Conservation (phyloP, 2,113 vertebrate species). For the Pangasianodon hypophthalmus region DNA sequence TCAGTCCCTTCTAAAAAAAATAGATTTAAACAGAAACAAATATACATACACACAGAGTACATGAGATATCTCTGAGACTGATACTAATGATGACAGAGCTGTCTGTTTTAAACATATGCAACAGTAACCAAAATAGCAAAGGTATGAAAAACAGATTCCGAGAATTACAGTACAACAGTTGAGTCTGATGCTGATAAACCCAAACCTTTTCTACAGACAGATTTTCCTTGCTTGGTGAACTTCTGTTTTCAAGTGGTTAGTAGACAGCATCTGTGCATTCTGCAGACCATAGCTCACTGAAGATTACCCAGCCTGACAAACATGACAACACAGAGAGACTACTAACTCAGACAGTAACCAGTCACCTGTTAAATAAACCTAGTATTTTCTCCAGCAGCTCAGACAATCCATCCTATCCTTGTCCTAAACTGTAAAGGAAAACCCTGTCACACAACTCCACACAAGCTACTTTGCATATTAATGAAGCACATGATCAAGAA, state of each 20-base stretch:
- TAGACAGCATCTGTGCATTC: too few species aligned
- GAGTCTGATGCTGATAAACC: not conserved
- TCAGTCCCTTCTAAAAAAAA: too few species aligned
- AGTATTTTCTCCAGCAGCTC: not conserved
- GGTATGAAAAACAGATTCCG: not conserved
- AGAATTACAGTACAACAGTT: not conserved
- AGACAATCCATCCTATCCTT: not conserved
- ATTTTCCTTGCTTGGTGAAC: not conserved
- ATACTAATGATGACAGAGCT: too few species aligned
- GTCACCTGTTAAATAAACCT: not conserved
- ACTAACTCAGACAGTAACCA: not conserved
- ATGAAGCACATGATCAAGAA: not conserved
- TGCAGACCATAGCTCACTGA: not conserved
- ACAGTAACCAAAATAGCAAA: not conserved
- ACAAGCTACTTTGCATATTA: not conserved
- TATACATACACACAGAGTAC: too few species aligned
- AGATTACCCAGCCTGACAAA: not conserved
- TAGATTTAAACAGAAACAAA: too few species aligned
- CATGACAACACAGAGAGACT: not conserved
- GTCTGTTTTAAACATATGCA: too few species aligned
- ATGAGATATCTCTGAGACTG: too few species aligned
- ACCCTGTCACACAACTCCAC: not conserved
- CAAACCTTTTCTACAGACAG: not conserved
- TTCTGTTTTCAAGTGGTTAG: not conserved
- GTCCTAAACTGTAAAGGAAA: not conserved